Base-by-base conservation (phyloP, 2,113 vertebrate species). In the Pardalotus punctatus region DNA sequence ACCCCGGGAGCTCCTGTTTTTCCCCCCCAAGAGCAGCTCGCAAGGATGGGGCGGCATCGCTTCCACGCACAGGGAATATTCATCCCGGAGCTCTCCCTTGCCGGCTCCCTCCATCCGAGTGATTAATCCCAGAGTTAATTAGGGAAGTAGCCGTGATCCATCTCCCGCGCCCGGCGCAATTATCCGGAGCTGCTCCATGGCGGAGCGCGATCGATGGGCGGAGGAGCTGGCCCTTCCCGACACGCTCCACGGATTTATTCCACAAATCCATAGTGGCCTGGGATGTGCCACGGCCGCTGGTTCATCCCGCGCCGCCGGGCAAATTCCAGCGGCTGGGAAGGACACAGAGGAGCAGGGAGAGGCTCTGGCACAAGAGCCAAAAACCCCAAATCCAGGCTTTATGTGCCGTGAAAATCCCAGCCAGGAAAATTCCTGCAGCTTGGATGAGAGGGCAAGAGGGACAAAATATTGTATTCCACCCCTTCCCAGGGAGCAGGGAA, bases 1-100 rank as follows among this genome's bases (percentile, higher is more conserved):
- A n/a, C n/a, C 38, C 9, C 3, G 36, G 62, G 15, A 81, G 21
- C 76, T 19, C 1, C 35, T 31, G 43, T 36, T 50, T 11, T 43
- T 5, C 2, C 18, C 64, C 21, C 40, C 5, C 13, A 12, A 2
- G 47, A 57, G 60, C 56, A 23, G 29, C 67, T 21, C 3, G 3
- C 6, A 6, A 2, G 47, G n/a, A 3, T 0, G 2, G 54, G 47
- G 14, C 12, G 0, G 19, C 35, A 11, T 3, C 1, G 2, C 57
- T n/a, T 15, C 84, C 31, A 0, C 1, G 14, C 65, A 2, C 65
- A 3, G 11, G 51, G 72, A 31, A 19, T 7, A 3, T 65, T 36
- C 23, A 16, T 35, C 74, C 67, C 23, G 0, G 31, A 53, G 65
- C 57, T 36, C 22, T 57, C 65, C 53, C 11, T 3, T 3, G 54